Evolutionary conservation across 53 echinoderm and acorn worm species (phyloP), one percentile per base, ranked within the genome.

Genomic region (Luidia sarsii): DNA sequence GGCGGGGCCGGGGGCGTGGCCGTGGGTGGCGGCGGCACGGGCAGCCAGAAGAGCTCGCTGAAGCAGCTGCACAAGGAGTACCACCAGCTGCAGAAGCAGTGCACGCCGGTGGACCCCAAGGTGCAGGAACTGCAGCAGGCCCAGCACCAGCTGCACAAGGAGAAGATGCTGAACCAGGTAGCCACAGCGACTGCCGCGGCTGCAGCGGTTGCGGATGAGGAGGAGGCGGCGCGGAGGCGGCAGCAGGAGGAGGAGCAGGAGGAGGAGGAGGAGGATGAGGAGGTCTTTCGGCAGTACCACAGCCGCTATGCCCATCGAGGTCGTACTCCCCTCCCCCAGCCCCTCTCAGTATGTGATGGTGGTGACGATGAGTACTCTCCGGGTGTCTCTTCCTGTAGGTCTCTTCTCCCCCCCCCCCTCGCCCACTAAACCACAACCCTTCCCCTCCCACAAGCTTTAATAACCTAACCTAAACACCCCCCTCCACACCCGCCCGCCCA

Each of bases 11-110:
- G n/a, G n/a, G n/a, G n/a, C n/a, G n/a, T n/a, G n/a, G n/a, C n/a
- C n/a, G n/a, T n/a, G n/a, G 80, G 79, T n/a, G 86, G 92, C 4
- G 31, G 77, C 50, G 84, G 85, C 33, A 81, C 90, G 35, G 82
- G 94, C 19, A 87, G 90, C 48, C 95, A 94, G 91, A 91, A 84
- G 83, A 94, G 96, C 75, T 93, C 96, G 37, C 81, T 96, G 0
- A 96, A 96, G 71, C 90, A 93, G 83, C 88, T 96, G 19, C 96
- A 96, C 75, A 91, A 91, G 82, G 95, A 94, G 80, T 91, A 86
- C 67, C 88, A 86, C 62, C 82, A 93, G 87, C 53, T 90, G 54
- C 94, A 90, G 68, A 88, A 90, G 70, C 90, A 88, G 88, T 85
- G 80, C 82, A 77, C 88, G 62, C 88, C 82, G 53, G 79, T 86